Conservation (phyloP, 2,888 invertebrate species). For the Idaea straminata region DNA sequence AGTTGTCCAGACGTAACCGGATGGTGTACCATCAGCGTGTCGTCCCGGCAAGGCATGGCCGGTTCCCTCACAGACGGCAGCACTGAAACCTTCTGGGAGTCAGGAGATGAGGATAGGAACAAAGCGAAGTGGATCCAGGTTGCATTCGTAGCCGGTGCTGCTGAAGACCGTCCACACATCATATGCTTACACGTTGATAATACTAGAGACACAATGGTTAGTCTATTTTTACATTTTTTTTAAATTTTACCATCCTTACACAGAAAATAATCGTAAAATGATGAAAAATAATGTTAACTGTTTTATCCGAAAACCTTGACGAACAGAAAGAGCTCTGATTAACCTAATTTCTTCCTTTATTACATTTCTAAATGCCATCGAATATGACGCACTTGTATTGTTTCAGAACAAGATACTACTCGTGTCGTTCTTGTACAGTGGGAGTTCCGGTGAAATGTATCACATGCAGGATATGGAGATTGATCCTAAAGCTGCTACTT, state of each 20-base stretch:
- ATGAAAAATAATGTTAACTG: background rate
- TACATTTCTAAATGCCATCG: constrained; percentile 1
- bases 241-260: background rate
- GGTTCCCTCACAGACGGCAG: constrained; percentile 95
- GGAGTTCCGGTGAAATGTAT: constrained; percentile 88
- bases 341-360: background rate
- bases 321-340: constrained; percentile 7
- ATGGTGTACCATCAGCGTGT: constrained; percentile 90
- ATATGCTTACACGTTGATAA: constrained; percentile 97
- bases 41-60: constrained; percentile 96
- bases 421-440: constrained; percentile 91
- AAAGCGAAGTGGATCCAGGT: constrained; percentile 91
- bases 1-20: constrained; percentile 87
- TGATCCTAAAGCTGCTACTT: constrained; percentile 91
- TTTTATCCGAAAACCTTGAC: background rate
- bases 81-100: constrained; percentile 99
- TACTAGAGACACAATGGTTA: constrained; percentile 92
- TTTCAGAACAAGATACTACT: constrained; percentile 93
- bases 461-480: constrained; percentile 92
- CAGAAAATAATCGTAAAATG: background rate
- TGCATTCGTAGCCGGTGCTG: constrained; percentile 60
- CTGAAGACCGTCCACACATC: constrained; percentile 82
- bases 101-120: constrained; percentile 97
- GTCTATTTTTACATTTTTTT: constrained; percentile 15
- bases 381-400: constrained; percentile 6